phyloP scores from a whole-genome alignment of 2,113 vertebrate genomes.

The Eudyptes chrysolophus region DNA sequence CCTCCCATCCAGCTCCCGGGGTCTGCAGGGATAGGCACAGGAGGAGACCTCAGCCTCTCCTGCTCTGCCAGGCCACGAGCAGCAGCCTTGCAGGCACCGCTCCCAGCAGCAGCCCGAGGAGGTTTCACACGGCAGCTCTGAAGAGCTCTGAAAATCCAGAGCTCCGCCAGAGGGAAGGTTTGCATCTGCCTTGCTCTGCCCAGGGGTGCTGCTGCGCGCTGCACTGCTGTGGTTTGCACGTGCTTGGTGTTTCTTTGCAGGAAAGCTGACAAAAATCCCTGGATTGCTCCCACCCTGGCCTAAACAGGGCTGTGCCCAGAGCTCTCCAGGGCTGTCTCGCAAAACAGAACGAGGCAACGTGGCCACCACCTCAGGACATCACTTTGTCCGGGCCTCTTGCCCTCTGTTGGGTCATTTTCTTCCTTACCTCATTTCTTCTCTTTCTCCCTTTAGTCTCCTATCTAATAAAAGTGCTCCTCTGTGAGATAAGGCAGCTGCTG shows the following conservation, averaged over 20 bases:
- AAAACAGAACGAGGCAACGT: rapidly evolving
- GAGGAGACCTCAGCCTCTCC: neutral
- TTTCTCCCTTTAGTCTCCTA: neutral
- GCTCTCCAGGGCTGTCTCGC: neutral
- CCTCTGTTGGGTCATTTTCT: neutral
- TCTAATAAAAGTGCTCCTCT: neutral
- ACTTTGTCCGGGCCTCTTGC: no score
- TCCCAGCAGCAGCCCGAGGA: neutral
- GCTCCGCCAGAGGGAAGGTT: neutral
- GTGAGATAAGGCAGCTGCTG: neutral
- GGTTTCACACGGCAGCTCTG: neutral
- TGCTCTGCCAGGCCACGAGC: neutral
- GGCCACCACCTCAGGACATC: neutral
- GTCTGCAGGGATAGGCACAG: neutral
- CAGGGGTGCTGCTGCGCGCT: neutral
- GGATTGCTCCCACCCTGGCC: neutral
- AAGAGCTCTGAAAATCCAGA: neutral
- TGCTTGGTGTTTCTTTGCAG: neutral
- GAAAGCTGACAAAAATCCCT: neutral
- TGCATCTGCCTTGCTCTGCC: neutral
- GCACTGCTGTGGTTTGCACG: rapidly evolving
- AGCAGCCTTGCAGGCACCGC: neutral
- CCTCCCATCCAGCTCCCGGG: neutral
- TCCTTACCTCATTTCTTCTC: neutral
- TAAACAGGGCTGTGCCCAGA: neutral